A percentile compares a stretch with the other conserved stretches of the same genome.
Evolutionary conservation across 2,797 vertebrate species (phyloP).

Genomic region (Falco columbarius): DNA sequence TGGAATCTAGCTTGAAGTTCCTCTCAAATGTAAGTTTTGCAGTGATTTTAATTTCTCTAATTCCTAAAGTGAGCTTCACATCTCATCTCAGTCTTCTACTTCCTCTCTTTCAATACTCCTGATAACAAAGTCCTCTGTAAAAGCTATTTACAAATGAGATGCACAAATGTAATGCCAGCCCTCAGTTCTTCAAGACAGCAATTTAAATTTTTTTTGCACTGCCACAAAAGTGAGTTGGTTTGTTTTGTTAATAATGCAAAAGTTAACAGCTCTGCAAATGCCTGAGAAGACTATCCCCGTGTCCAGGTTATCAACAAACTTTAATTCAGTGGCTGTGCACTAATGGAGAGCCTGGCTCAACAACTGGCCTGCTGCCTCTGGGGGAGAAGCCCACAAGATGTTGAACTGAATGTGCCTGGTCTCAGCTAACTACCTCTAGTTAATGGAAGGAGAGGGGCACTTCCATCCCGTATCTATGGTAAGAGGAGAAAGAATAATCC

Average conservation of each 20-base stretch:
- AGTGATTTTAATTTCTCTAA: background rate
- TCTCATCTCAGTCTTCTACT: background rate
- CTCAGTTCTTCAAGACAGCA: background rate
- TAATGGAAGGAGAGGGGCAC: background rate
- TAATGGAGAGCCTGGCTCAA: background rate
- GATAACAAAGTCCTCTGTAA: background rate
- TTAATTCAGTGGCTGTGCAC: background rate
- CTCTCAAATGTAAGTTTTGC: background rate
- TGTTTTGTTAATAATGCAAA: background rate
- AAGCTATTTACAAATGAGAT: slow-evolving; percentile 20
- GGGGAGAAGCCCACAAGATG: background rate
- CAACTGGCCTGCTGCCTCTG: background rate
- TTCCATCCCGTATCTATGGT: background rate
- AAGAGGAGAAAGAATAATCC: background rate
- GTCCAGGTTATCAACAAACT: background rate
- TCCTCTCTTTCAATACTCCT: background rate
- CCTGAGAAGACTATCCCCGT: background rate
- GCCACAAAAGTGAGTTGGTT: background rate
- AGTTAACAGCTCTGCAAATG: background rate
- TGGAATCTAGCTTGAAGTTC: background rate
- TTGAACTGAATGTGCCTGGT: background rate
- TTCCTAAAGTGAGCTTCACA: background rate
- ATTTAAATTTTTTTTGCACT: background rate
- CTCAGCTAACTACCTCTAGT: background rate
- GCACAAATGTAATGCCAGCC: background rate